Conservation (phyloP, 2,888 invertebrate species). For the Ormyrus pomaceus region DNA sequence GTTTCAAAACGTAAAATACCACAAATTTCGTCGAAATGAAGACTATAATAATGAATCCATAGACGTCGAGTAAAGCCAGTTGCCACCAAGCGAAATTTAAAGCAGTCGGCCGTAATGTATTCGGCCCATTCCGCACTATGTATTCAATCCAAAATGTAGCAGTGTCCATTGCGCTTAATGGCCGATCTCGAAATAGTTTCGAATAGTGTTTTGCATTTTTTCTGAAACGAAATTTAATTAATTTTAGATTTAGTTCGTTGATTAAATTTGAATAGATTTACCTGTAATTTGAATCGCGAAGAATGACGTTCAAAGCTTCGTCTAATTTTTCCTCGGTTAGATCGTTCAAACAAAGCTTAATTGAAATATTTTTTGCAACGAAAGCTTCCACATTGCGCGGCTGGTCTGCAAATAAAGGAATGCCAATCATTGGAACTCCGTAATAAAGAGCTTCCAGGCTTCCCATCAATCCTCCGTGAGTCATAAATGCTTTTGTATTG, state of each 20-base stretch:
- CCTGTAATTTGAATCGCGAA: conserved; percentile 51
- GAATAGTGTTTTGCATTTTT: conserved; percentile 57
- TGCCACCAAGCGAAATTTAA: conserved; percentile 66
- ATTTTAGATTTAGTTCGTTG: background rate
- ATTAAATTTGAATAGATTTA: conserved; percentile 10
- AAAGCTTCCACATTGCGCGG: conserved; percentile 51
- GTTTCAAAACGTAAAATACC: conserved; percentile 29
- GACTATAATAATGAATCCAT: conserved; percentile 57
- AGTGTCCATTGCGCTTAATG: conserved; percentile 62
- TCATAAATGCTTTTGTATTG: conserved; percentile 67
- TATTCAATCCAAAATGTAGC: conserved; percentile 66
- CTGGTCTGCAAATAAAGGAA: conserved; percentile 70
- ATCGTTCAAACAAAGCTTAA: conserved; percentile 44
- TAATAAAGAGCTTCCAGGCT: conserved; percentile 65
- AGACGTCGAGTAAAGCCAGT: conserved; percentile 65
- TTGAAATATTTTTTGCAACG: conserved; percentile 53
- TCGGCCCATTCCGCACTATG: conserved; percentile 57
- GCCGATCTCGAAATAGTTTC: conserved; percentile 65
- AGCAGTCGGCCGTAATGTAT: conserved; percentile 63
- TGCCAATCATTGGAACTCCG: conserved; percentile 67
- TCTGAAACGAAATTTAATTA: conserved; percentile 52
- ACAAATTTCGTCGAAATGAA: conserved; percentile 13
- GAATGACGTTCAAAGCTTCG: conserved; percentile 56
- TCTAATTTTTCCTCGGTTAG: conserved; percentile 61
- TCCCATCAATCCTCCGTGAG: conserved; percentile 69